phyloP scores from a whole-genome alignment of 1,140 invertebrate species.

The Lepeophtheirus salmonis region DNA sequence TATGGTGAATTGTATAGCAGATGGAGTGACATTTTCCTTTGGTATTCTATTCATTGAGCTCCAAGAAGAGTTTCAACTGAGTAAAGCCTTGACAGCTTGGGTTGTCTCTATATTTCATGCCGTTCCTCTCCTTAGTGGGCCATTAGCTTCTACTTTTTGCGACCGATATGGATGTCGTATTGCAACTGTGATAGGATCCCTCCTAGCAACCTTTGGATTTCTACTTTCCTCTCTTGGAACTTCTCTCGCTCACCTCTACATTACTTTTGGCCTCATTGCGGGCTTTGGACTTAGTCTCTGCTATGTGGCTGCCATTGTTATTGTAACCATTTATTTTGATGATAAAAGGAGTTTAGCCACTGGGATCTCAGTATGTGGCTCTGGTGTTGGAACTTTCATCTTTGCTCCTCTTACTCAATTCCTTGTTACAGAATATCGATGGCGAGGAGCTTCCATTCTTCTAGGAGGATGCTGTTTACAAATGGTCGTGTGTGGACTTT shows the following conservation, averaged over 20 bases:
- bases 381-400: slow-evolving; percentile 70
- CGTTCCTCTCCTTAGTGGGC: slow-evolving; percentile 68
- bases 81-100: slow-evolving; percentile 67
- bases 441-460: slow-evolving; percentile 65
- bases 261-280: slow-evolving; percentile 65
- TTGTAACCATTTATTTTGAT: slow-evolving; percentile 91
- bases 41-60: slow-evolving; percentile 72
- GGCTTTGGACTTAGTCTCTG: slow-evolving; percentile 35
- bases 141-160: slow-evolving; percentile 65
- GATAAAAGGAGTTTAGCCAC: slow-evolving; percentile 74
- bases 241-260: slow-evolving; percentile 53
- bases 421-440: slow-evolving; percentile 54
- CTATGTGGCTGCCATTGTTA: slow-evolving; percentile 65
- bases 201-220: slow-evolving; percentile 57
- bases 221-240: slow-evolving; percentile 55
- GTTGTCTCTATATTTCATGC: slow-evolving; percentile 74
- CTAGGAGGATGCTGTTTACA: slow-evolving; percentile 65
- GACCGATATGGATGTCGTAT: slow-evolving; percentile 40
- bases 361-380: slow-evolving; percentile 74
- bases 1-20: slow-evolving; percentile 77
- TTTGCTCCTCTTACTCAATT: slow-evolving; percentile 66
- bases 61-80: slow-evolving; percentile 54
- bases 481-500: slow-evolving; percentile 60
- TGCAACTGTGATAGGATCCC: slow-evolving; percentile 55
- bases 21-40: slow-evolving; percentile 81